phyloP scores from a whole-genome alignment of 1,140 invertebrate species.

The Phthorimaea operculella region DNA sequence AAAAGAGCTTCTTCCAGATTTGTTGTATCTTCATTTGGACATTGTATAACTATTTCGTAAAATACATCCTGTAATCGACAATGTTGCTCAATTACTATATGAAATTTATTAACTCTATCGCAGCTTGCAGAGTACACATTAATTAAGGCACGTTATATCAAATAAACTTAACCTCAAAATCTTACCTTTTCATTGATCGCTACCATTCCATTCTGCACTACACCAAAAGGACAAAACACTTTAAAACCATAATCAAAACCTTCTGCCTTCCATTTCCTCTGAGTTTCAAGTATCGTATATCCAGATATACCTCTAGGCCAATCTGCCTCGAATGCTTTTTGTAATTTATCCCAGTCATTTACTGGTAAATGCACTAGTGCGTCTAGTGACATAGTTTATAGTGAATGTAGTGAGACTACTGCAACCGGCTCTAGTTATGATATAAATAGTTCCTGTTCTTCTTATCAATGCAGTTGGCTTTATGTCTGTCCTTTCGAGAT shows the following conservation, averaged over 20 bases:
- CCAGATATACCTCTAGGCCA: constrained; percentile 14
- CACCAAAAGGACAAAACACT: constrained; percentile 16
- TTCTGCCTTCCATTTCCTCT: not conserved
- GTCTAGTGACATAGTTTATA: not conserved
- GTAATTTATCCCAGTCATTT: constrained; percentile 8
- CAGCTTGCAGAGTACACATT: too few relatives aligned
- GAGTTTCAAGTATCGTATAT: constrained; percentile 6
- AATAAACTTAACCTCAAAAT: too few relatives aligned
- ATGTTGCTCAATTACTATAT: too few relatives aligned
- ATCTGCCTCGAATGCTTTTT: constrained; percentile 5
- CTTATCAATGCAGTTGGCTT: too few relatives aligned
- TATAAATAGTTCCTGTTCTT: too few relatives aligned
- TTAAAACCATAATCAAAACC: constrained; percentile 15
- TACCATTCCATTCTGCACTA: constrained; percentile 11
- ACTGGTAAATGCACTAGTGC: constrained; percentile 4
- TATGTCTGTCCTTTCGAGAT: too few relatives aligned
- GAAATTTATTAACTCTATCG: too few relatives aligned
- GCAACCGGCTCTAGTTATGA: too few relatives aligned
- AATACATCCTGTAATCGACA: not conserved
- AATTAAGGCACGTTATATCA: too few relatives aligned
- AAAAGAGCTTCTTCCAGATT: constrained; percentile 15
- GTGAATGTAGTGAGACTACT: too few relatives aligned
- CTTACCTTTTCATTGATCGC: constrained; percentile 15
- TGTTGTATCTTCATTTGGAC: constrained; percentile 14
- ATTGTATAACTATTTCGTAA: constrained; percentile 13